Percentiles rank a stretch among this genome's conserved stretches.
Evolutionary conservation across 92 coral and sea anemone genomes (phyloP).

Genomic region (Pocillopora meandrina): DNA sequence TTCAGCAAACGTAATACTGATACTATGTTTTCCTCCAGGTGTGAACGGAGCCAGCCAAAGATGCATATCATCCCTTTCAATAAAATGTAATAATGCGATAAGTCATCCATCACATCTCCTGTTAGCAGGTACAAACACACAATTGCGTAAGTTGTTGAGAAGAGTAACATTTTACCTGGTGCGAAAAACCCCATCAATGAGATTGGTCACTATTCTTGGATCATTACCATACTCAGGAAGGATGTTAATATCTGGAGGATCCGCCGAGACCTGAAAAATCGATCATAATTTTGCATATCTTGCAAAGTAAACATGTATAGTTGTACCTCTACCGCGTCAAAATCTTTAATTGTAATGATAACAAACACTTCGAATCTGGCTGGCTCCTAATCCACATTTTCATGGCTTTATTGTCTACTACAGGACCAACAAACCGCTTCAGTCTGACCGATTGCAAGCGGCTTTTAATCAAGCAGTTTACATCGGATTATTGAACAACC

Average conservation of each 20-base stretch:
- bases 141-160: not conserved
- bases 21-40: conserved; percentile 68
- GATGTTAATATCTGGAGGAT: conserved; percentile 91
- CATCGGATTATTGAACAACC: too few relatives aligned
- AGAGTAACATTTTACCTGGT: conserved; percentile 73
- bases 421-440: too few relatives aligned
- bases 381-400: too few relatives aligned
- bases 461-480: too few relatives aligned
- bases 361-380: too few relatives aligned
- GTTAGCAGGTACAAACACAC: not conserved
- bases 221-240: conserved; percentile 94
- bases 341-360: too few relatives aligned
- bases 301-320: not conserved
- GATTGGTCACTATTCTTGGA: conserved; percentile 94
- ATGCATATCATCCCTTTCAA: conserved; percentile 92
- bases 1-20: conserved; percentile 69
- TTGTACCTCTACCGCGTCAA: not conserved
- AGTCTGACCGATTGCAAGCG: too few relatives aligned
- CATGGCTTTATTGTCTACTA: too few relatives aligned
- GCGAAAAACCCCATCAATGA: conserved; percentile 94
- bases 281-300: not conserved
- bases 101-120: not conserved
- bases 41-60: conserved; percentile 99
- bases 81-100: not conserved
- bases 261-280: conserved; percentile 76